Evolutionary conservation across 2,888 invertebrate species (phyloP), one percentile per base, ranked within the genome.

Genomic region (Epirrhoe alternata): DNA sequence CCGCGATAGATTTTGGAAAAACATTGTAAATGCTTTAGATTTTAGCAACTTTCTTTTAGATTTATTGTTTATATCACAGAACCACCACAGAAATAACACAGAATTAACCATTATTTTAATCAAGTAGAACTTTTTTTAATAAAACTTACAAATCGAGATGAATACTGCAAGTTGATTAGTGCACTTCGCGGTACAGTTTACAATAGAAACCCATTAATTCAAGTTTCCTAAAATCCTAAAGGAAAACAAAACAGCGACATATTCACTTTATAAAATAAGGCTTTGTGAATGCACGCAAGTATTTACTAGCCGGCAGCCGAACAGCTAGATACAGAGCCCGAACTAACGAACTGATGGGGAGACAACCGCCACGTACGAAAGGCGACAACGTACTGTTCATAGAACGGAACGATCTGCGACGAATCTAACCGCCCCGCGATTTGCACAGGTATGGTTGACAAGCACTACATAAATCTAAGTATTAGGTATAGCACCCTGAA

Each of bases 361-460:
- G 12, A 30, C 60, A 45, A 31, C 56, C 57, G 16, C 38, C 52
- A 52, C 49, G 56, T 35, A 16, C 56, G 56, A 42, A 52, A 66
- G 35, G 61, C 47, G n/a, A 61, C 52, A 38, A 14, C 61, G 65
- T 6, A 66, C 65, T 66, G 65, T 55, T 30, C 16, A 14, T 0
- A 50, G 5, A 38, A 38, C 6, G 5, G n/a, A 16, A 53, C 51
- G 45, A 38, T 30, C 31, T 47, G 42, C 52, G 24, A 31, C 50
- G 8, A 52, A 49, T 31, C 49, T 10, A 49, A 16, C 14, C 56
- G 5, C 30, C n/a, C 47, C 61, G 52, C 45, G 56, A 57, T 47
- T 56, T 42, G 60, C 56, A 45, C 55, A 65, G 56, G 56, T 60
- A 52, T 12, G 12, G 12, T 7, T 16, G 47, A 6, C 56, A 56